These are phyloP conservation scores for Nasonia longicornis DNA, from an alignment of 1,140 invertebrate genomes.

Conservation along the genomic window DNA sequence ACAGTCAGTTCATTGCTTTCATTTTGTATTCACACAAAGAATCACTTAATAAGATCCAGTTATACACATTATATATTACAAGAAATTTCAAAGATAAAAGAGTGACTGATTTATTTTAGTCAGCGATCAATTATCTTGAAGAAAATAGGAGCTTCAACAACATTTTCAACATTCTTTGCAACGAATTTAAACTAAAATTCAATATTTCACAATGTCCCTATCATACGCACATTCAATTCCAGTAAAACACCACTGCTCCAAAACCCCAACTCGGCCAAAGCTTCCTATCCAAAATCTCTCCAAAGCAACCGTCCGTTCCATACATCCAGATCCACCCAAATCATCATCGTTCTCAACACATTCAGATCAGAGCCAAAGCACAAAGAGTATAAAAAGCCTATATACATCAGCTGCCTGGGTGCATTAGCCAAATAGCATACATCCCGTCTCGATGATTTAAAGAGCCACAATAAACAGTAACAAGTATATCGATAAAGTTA, in stretches of 20 bases:
- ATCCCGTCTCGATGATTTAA: background rate
- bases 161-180: too few species aligned
- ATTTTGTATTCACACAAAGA: background rate
- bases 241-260: background rate
- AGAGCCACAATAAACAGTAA: background rate
- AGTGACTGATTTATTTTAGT: background rate
- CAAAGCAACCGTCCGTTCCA: background rate
- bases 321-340: background rate
- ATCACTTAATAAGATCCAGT: background rate
- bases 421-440: background rate
- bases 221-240: background rate
- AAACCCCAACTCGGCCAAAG: background rate
- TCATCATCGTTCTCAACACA: background rate
- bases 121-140: background rate
- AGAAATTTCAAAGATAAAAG: background rate
- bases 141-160: background rate
- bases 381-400: too few species aligned
- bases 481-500: too few species aligned
- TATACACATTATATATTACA: background rate
- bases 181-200: too few species aligned
- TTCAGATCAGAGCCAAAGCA: too few species aligned
- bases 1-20: slow-evolving; percentile 3
- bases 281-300: too few species aligned
- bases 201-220: too few species aligned
- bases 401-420: background rate